Evolutionary conservation across 1,140 invertebrate genomes (phyloP), one percentile per base, ranked within the genome.

Genomic region (Zaprionus gabonicus): DNA sequence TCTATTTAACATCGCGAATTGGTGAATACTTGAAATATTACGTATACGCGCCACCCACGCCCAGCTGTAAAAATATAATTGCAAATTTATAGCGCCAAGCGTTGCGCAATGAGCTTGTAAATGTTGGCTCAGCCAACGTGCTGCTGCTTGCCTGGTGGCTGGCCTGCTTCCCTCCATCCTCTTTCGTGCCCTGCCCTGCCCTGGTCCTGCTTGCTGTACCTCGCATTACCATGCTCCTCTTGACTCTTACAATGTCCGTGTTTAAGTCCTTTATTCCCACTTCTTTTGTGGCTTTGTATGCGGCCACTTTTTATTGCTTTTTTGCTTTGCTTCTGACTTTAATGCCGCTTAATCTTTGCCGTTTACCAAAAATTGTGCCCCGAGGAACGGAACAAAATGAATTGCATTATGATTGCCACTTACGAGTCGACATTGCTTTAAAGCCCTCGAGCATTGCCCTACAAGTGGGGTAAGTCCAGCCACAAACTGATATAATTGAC

Each of bases 341-440:
- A 88, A 84, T 84, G 85, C 85, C 63, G 85, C 84, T 82, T 88
- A 88, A 88, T 88, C 84, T 88, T 78, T 81, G 85, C 78, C 84
- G 78, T 88, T 87, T 87, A 88, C 77, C 84, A 80, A 86, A 86
- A 88, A 87, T 82, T 80, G 71, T 71, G 81, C 85, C 84, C 84
- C 81, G 69, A 84, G 84, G 84, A 84, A 65, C 78, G 78, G 71
- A 78, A 75, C 74, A 72, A 73, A 88, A 90, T 88, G 84, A 88
- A 88, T 88, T 88, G 84, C 84, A 87, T 81, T 88, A 88, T 88
- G 84, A 87, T 88, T 88, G 68, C 71, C 75, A 56, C 34, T 51
- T 27, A 20, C 31, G 20, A 63, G 49, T 28, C 57, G 20, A 34
- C 36, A 17, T 20, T 20, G 44, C 68, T 28, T 71, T 60, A 51